phyloP scores from a whole-genome alignment of 2,113 vertebrate species.

The Scatophagus argus region DNA sequence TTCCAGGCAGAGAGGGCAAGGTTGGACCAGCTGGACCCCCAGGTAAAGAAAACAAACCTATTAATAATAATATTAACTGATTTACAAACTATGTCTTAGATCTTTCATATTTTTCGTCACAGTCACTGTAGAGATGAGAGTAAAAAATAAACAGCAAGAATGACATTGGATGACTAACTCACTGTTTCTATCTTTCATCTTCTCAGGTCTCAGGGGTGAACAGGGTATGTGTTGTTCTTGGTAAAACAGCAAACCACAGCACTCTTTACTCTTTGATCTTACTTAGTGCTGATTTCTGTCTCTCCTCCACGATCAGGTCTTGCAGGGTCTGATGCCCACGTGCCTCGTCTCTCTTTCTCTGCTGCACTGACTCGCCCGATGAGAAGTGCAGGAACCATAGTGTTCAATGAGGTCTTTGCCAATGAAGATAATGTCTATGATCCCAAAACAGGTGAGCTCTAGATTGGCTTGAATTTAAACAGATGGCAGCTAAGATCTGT shows the following conservation, averaged over 20 bases:
- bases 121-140: neutral
- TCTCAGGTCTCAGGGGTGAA: constrained; percentile 90
- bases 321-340: constrained; percentile 84
- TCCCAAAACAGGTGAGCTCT: constrained; percentile 84
- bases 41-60: constrained; percentile 79
- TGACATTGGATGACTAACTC: constrained; percentile 16
- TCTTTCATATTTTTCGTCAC: neutral
- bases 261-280: constrained; percentile 7
- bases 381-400: constrained; percentile 86
- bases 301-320: constrained; percentile 79
- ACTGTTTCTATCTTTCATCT: constrained; percentile 34
- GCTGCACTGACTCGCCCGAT: constrained; percentile 88
- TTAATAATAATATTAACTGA: neutral
- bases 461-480: neutral
- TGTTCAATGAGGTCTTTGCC: constrained; percentile 90
- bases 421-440: constrained; percentile 90
- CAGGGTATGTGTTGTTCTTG: constrained; percentile 83
- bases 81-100: neutral
- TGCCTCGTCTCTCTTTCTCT: constrained; percentile 90
- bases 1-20: constrained; percentile 79
- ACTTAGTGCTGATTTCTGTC: constrained; percentile 13
- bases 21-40: constrained; percentile 84
- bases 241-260: constrained; percentile 41
- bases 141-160: neutral
- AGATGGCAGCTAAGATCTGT: neutral